phyloP scores from a whole-genome alignment of 2,888 invertebrate species.

The Chirona hameri region DNA sequence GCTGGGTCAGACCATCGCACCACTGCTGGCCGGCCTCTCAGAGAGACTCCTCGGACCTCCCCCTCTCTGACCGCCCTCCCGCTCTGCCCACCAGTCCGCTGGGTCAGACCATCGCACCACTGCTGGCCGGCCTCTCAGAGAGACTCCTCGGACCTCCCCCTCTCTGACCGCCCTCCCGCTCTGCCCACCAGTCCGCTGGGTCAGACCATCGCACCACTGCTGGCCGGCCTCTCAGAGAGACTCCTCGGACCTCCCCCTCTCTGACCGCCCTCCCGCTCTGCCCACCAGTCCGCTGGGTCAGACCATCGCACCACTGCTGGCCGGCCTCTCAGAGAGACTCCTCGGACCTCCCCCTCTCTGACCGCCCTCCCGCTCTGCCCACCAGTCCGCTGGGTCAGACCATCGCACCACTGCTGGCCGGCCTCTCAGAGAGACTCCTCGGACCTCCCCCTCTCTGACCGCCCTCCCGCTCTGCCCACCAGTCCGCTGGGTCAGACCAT shows the following conservation, averaged over 20 bases:
- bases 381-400: slow-evolving; percentile 38
- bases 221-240: slow-evolving; percentile 31
- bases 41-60: background rate
- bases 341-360: background rate
- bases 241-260: background rate
- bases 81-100: slow-evolving; percentile 35
- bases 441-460: background rate
- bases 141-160: background rate
- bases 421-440: slow-evolving; percentile 6
- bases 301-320: slow-evolving; percentile 37
- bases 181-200: slow-evolving; percentile 36
- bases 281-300: slow-evolving; percentile 37
- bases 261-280: background rate
- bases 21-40: slow-evolving; percentile 35
- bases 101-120: slow-evolving; percentile 38
- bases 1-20: slow-evolving; percentile 38
- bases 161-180: background rate
- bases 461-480: background rate
- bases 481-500: slow-evolving; percentile 39
- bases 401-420: slow-evolving; percentile 37
- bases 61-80: background rate
- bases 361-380: background rate
- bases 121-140: slow-evolving; percentile 34
- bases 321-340: slow-evolving; percentile 24
- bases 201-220: slow-evolving; percentile 38